Evolutionary conservation across 2,888 invertebrate genomes (phyloP), one percentile per base, ranked within the genome.

Genomic region (Ligdia adustata): DNA sequence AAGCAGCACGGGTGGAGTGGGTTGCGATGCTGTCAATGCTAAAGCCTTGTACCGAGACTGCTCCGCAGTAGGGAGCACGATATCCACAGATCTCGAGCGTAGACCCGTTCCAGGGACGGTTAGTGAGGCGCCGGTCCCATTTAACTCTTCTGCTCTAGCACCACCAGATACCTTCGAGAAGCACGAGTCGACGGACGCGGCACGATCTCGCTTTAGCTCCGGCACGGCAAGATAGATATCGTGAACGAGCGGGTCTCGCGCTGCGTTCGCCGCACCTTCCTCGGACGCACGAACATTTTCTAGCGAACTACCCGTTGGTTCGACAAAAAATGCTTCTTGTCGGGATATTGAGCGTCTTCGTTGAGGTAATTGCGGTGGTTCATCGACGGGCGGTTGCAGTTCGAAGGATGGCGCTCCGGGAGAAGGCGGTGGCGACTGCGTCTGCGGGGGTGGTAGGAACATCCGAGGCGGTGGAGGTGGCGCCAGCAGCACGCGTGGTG

Each of bases 21-120:
- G 72, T 56, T 83, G 86, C 16, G 92, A 87, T 12, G 93, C 92
- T 13, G 93, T 92, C 81, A 94, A 89, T 34, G 95, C 93, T 59
- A 97, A 82, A n/a, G 96, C 96, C 69, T 96, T 96, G 80, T 96
- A 97, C 57, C 95, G 92, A 15, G 96, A 95, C 81, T 96, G 96
- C 67, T 95, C 95, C 51, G 95, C 94, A 5, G 96, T 96, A 15
- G 97, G 97, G 59, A 97, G 84, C 34, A 96, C 96, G 68, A 97
- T 97, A 82, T 97, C 97, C 52, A 97, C 96, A 32, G 96, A 96
- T 52, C 96, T 92, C 20, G 96, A 96, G 33, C 97, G 91, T 18
- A 94, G 92, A 54, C 93, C 93, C 48, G 93, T 92, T 37, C 93
- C 94, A 3, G 96, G 95, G 46, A 95, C 95, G 45, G 93, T 92